Base-by-base conservation (phyloP, 2,113 vertebrate genomes). In the Entelurus aequoreus region DNA sequence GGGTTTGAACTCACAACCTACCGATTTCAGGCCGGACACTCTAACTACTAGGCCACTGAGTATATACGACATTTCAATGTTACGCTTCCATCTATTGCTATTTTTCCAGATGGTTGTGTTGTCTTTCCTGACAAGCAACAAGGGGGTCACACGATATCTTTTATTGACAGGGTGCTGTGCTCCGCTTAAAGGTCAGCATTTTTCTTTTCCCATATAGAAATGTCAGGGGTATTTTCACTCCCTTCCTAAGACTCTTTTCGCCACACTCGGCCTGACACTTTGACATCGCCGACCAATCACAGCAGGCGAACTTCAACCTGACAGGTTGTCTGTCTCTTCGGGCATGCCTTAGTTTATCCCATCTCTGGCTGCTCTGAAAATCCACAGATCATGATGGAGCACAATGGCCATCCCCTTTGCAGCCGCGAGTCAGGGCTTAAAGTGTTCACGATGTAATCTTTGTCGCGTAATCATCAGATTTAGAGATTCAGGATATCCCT, bases 401-500 rank as follows among this genome's bases (percentile, higher is more conserved):
- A 86, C 81, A 86, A 78, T 83, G 77, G 76, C 74, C 65, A 54
- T 68, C 76, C 72, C 58, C 65, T 74, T 68, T 44, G 65, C 77
- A 64, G 50, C 80, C 54, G 57, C 66, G 63, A 57, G 54, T 21
- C 49, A 4, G 62, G 74, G 85, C 74, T 84, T 84, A 82, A 49
- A 70, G 69, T 71, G 71, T 73, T 71, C 70, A 11, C 35, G 73
- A 74, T 84, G 79, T 85, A 86, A 87, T 87, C 87, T 84, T 84
- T 79, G 71, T 77, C 50, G 46, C 75, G 80, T 85, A 87, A 88
- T 87, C 76, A 68, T 77, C 78, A 78, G 80, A 86, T 87, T 84
- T 85, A 75, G 75, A 79, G 13, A 12, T 60, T 70, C 60, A 47
- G 74, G 66, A n/a, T 19, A 61, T 78, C 69, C 74, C 72, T 50